Conservation (phyloP, 2,797 vertebrate species). For the Platalea minor region DNA sequence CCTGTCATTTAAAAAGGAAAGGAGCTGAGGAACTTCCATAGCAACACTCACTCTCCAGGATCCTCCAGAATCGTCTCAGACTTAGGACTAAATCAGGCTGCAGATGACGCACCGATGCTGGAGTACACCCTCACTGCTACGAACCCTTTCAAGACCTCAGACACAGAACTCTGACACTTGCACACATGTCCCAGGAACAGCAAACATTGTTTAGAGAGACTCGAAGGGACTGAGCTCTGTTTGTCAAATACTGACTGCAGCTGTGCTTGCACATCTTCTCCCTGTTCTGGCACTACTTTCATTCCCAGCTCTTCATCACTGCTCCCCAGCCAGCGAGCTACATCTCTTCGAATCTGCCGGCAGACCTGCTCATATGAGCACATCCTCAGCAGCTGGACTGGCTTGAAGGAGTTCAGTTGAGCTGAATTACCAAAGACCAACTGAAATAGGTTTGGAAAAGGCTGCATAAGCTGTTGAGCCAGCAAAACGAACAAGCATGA, state of each 20-base stretch:
- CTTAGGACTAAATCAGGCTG: not conserved
- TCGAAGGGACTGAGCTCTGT: not conserved
- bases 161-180: not conserved
- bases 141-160: not conserved
- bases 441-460: not conserved
- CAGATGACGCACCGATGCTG: no score
- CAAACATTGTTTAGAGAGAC: not conserved
- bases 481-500: not conserved
- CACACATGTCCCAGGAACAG: not conserved
- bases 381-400: not conserved
- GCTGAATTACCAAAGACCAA: not conserved
- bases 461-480: not conserved
- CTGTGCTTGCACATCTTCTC: not conserved
- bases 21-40: not conserved
- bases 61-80: not conserved
- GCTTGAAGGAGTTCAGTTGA: not conserved
- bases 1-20: not conserved
- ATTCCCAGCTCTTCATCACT: not conserved
- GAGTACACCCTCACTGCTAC: not conserved
- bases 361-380: not conserved
- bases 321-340: not conserved
- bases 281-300: not conserved
- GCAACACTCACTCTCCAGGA: not conserved
- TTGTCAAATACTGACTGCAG: not conserved
- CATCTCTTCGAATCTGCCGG: not conserved